These are phyloP conservation scores for Rhincodon typus DNA, from an alignment of 2,797 vertebrate species.

Conservation along the genomic window DNA sequence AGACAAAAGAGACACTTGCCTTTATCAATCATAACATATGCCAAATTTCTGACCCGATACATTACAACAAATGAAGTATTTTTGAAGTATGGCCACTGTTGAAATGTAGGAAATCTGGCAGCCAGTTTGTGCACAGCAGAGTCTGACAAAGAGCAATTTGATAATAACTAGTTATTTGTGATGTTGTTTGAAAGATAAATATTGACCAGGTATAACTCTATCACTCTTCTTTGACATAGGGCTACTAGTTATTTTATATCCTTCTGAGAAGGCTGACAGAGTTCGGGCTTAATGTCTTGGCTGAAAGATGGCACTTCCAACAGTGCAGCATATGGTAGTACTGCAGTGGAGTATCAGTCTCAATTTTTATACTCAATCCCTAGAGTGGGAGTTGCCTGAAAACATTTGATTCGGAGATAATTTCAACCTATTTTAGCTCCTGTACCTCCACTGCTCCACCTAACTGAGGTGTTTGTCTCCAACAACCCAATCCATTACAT, in stretches of 20 bases:
- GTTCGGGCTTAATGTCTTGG: not conserved
- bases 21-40: too few relatives aligned
- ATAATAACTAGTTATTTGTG: too few relatives aligned
- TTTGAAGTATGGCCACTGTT: too few relatives aligned
- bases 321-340: not conserved
- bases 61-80: too few relatives aligned
- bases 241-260: not conserved
- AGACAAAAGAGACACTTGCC: too few relatives aligned
- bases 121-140: too few relatives aligned
- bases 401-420: too few relatives aligned
- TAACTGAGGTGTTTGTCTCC: not conserved
- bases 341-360: not conserved
- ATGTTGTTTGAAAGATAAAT: not conserved
- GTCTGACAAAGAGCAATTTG: too few relatives aligned
- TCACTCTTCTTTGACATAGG: not conserved
- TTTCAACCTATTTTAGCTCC: not conserved
- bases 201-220: not conserved
- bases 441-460: not conserved
- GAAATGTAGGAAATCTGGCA: too few relatives aligned
- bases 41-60: too few relatives aligned
- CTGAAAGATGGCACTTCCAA: not conserved
- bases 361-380: not conserved
- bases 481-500: not conserved
- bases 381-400: too few relatives aligned
- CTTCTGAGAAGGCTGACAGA: not conserved